A percentile compares a stretch with the other conserved stretches of the same genome.
Conservation (phyloP, 2,797 vertebrate genomes). For the Helicolenus hilgendorfi region DNA sequence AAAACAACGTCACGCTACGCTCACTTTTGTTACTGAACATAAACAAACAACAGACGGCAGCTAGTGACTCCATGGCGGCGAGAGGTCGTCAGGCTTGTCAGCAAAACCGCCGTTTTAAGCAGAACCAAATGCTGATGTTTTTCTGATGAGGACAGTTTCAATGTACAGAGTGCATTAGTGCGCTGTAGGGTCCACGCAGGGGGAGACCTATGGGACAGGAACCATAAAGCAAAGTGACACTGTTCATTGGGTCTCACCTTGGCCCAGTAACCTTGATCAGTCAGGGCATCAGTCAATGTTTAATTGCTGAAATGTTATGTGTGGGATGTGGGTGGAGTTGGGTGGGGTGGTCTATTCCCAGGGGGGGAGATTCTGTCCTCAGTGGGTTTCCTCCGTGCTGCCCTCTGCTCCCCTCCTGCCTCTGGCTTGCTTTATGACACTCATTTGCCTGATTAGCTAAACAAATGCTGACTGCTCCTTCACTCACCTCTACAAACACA, state of each 20-base stretch:
- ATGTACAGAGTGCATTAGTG: constrained; percentile 35
- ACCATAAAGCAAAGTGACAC: constrained; percentile 83
- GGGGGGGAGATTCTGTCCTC: constrained; percentile 30
- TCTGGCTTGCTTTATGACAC: constrained; percentile 72
- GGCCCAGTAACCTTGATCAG: constrained; percentile 88
- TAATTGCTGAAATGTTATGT: constrained; percentile 78
- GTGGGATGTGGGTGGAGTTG: constrained; percentile 13
- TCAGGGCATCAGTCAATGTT: constrained; percentile 85
- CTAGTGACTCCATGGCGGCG: neutral
- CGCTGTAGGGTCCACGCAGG: constrained; percentile 31
- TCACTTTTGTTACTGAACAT: neutral
- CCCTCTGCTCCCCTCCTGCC: constrained; percentile 38
- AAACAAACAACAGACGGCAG: neutral
- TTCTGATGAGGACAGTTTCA: constrained; percentile 19
- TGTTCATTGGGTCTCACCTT: constrained; percentile 82
- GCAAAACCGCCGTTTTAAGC: neutral
- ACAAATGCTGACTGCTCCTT: constrained; percentile 74
- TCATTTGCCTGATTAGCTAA: constrained; percentile 88
- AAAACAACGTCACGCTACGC: neutral
- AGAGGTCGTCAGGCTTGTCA: neutral
- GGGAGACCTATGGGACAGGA: constrained; percentile 65
- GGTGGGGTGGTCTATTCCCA: constrained; percentile 53
- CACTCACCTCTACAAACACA: constrained; percentile 45
- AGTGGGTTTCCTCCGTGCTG: constrained; percentile 19
- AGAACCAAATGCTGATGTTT: constrained; percentile 33